These are phyloP conservation scores for Chelidonichthys spinosus DNA, from an alignment of 2,797 vertebrate genomes.

Conservation along the genomic window DNA sequence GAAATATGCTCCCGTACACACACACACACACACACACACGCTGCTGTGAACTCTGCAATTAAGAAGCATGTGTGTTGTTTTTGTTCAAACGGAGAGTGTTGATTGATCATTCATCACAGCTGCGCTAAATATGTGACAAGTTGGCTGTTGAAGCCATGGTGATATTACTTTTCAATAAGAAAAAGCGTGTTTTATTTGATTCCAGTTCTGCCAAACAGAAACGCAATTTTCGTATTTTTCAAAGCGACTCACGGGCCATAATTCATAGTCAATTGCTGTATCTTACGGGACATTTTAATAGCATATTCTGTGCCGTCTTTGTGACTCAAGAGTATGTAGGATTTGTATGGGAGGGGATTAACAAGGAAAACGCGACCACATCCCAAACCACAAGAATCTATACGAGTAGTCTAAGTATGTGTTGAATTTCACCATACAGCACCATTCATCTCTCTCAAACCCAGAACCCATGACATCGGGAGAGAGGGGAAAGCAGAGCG, in stretches of 20 bases:
- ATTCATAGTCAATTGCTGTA: slow-evolving; percentile 33
- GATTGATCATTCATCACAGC: slow-evolving; percentile 20
- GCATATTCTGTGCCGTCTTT: slow-evolving; percentile 35
- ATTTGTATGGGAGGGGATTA: slow-evolving; percentile 50
- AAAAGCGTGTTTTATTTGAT: neutral
- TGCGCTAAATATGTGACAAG: slow-evolving; percentile 13
- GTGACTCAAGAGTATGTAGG: slow-evolving; percentile 37
- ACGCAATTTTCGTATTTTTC: slow-evolving; percentile 15
- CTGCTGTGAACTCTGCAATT: slow-evolving; percentile 20
- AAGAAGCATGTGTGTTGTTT: slow-evolving; percentile 17
- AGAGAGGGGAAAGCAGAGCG: slow-evolving; percentile 25
- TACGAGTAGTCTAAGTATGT: slow-evolving; percentile 59
- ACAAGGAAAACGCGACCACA: slow-evolving; percentile 61
- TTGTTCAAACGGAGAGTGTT: neutral
- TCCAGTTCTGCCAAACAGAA: neutral
- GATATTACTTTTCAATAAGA: slow-evolving; percentile 6
- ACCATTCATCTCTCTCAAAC: slow-evolving; percentile 48
- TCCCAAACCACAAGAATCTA: slow-evolving; percentile 60
- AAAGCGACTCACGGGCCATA: slow-evolving; percentile 40
- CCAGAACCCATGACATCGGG: slow-evolving; percentile 61
- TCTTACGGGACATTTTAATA: slow-evolving; percentile 50
- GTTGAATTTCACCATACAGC: slow-evolving; percentile 59
- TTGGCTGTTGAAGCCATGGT: slow-evolving; percentile 14
- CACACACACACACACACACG: slow-evolving; percentile 8
- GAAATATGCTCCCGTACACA: slow-evolving; percentile 41